Evolutionary conservation across 2,888 invertebrate species (phyloP).

Genomic region (Polyommatus icarus): DNA sequence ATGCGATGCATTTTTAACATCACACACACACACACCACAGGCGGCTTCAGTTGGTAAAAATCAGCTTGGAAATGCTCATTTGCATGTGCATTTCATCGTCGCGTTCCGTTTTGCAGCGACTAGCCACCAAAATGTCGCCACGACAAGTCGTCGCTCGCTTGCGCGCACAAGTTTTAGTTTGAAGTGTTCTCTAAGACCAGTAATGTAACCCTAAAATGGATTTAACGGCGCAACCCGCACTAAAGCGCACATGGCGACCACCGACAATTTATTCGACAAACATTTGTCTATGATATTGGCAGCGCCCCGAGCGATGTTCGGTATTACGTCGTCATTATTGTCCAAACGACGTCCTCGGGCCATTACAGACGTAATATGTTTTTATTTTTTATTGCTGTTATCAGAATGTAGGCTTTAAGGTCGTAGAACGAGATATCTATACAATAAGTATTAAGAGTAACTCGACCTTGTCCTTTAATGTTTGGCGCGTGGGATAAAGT

Average conservation of each 20-base stretch:
- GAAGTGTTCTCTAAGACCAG: not conserved
- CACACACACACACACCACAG: too few relatives aligned
- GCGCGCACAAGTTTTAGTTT: not conserved
- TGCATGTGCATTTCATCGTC: not conserved
- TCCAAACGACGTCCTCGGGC: not conserved
- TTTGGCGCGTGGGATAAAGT: not conserved
- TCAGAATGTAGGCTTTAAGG: not conserved
- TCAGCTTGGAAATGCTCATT: not conserved
- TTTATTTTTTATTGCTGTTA: constrained; percentile 10
- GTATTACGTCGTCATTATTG: constrained; percentile 15
- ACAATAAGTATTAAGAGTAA: not conserved
- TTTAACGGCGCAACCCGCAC: not conserved
- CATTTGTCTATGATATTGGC: constrained; percentile 20
- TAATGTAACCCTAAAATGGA: not conserved
- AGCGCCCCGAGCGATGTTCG: constrained; percentile 4
- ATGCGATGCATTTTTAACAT: too few relatives aligned
- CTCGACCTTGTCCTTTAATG: not conserved
- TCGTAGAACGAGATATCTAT: not conserved
- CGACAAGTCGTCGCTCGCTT: not conserved
- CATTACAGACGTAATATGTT: constrained; percentile 1
- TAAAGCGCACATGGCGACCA: constrained; percentile 16
- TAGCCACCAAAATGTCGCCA: not conserved
- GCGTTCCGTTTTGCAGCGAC: not conserved
- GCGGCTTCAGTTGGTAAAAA: not conserved
- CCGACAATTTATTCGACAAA: constrained; percentile 9